These are phyloP conservation scores for Sphenopsis melanotis DNA, from an alignment of 2,797 vertebrate genomes.

Conservation along the genomic window DNA sequence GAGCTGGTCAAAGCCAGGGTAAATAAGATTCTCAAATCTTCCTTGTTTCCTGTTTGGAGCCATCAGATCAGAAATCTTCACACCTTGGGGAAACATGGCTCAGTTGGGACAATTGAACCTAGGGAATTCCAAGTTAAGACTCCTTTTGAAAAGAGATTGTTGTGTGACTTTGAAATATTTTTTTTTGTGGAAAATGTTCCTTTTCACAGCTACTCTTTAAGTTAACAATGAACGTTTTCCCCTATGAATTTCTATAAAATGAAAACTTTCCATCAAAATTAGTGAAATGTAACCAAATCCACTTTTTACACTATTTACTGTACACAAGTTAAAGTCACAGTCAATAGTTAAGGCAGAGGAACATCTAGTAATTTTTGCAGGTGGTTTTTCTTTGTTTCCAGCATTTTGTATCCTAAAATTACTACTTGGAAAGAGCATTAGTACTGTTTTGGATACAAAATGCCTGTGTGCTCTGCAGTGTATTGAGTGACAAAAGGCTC, in stretches of 20 bases:
- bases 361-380: not conserved
- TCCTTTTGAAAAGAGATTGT: not conserved
- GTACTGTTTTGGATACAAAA: not conserved
- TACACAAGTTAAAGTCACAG: not conserved
- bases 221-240: not conserved
- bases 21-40: not conserved
- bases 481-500: not conserved
- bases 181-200: not conserved
- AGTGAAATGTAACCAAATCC: not conserved
- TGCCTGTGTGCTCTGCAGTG: accelerated
- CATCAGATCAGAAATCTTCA: not conserved
- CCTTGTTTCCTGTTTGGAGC: not conserved
- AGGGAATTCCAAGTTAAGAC: not conserved
- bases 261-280: not conserved
- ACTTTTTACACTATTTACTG: not conserved
- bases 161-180: not conserved
- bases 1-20: not conserved
- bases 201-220: not conserved
- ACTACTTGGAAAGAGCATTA: not conserved
- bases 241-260: not conserved
- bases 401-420: not conserved
- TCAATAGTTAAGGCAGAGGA: not conserved
- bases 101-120: not conserved
- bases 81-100: not conserved
- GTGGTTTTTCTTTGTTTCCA: not conserved